Percentiles rank a stretch among this genome's conserved stretches.
Conservation (phyloP, 2,113 vertebrate species). For the Rhinopomastus cyanomelas region DNA sequence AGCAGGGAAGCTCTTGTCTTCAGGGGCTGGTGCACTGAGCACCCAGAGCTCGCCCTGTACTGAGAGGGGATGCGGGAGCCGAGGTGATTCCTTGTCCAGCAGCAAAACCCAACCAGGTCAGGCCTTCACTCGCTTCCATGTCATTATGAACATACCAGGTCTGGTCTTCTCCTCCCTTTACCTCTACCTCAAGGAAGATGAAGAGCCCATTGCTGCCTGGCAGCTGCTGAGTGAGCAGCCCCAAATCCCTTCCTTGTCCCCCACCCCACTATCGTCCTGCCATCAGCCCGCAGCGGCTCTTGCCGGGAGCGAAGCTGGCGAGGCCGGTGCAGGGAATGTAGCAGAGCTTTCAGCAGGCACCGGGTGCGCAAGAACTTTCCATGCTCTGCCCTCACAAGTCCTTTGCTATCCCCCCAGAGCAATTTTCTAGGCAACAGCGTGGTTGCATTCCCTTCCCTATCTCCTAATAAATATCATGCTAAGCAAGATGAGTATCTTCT, state of each 20-base stretch:
- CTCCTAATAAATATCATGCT: conserved; percentile 72
- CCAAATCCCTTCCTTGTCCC: background rate
- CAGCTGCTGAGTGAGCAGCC: background rate
- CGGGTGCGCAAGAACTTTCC: background rate
- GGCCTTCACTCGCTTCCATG: accelerated
- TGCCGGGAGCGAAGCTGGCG: background rate
- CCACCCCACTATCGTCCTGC: background rate
- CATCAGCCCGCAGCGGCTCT: background rate
- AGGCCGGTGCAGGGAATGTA: background rate
- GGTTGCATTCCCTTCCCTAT: conserved; percentile 65
- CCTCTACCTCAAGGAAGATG: background rate
- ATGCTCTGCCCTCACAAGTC: conserved; percentile 62
- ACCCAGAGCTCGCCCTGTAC: background rate
- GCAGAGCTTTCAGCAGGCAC: conserved; percentile 11
- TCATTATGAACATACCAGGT: background rate
- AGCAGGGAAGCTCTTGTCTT: background rate
- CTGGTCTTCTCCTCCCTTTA: background rate
- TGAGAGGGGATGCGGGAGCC: background rate
- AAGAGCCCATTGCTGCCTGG: background rate
- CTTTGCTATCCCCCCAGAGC: conserved; percentile 44
- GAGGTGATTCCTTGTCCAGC: background rate
- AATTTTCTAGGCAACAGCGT: conserved; percentile 55
- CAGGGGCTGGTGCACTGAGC: background rate
- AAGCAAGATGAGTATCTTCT: conserved; percentile 68
- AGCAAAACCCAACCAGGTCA: background rate